phyloP scores from a whole-genome alignment of 1,140 invertebrate species.

The Cheumatopsyche charites region DNA sequence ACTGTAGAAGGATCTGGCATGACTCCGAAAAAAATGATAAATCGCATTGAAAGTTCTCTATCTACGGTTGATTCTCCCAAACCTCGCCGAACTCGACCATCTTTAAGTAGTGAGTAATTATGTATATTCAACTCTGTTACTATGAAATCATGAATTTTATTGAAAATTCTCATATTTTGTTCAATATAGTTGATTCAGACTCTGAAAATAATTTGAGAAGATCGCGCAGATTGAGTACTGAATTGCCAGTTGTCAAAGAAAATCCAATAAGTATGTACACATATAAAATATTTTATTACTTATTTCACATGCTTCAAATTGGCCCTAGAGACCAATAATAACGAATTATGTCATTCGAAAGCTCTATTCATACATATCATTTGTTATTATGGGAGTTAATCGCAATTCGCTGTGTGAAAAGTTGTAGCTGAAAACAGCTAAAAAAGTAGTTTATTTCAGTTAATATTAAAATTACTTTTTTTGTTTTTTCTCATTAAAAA shows the following conservation, averaged over 20 bases:
- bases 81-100: conserved; percentile 30
- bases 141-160: too few relatives aligned
- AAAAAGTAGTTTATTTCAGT: too few relatives aligned
- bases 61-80: conserved; percentile 43
- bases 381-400: too few relatives aligned
- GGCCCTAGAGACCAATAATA: conserved; percentile 10
- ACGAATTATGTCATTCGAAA: neutral
- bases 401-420: too few relatives aligned
- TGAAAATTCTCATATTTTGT: neutral
- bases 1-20: neutral
- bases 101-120: conserved; percentile 34
- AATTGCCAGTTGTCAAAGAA: conserved; percentile 43
- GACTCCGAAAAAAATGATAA: conserved; percentile 14
- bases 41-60: neutral
- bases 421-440: too few relatives aligned
- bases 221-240: conserved; percentile 42
- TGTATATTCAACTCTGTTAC: neutral
- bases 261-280: conserved; percentile 43
- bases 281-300: neutral
- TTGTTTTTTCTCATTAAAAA: too few relatives aligned
- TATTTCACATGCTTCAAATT: neutral
- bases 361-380: neutral
- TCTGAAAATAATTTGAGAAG: conserved; percentile 33
- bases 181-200: neutral
- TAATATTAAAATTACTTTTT: too few relatives aligned